Evolutionary conservation across 2,888 invertebrate species (phyloP).

Genomic region (Philonicus albiceps): DNA sequence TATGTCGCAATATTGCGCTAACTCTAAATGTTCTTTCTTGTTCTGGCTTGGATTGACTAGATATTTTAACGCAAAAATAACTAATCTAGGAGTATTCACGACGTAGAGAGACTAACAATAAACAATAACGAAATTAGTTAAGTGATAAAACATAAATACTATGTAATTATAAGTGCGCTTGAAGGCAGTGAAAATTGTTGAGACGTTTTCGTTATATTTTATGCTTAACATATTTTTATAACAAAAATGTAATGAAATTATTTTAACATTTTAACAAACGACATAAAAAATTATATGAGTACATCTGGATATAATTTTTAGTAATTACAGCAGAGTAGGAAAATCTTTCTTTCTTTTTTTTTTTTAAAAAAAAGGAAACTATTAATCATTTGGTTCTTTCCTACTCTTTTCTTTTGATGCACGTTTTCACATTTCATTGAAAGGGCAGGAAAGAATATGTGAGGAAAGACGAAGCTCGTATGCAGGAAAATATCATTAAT

Average conservation of each 20-base stretch:
- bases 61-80: background rate
- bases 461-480: background rate
- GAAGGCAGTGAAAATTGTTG: background rate
- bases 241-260: background rate
- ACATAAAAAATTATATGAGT: background rate
- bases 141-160: background rate
- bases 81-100: background rate
- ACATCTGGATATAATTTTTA: background rate
- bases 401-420: background rate
- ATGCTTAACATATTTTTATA: background rate
- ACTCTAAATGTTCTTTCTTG: slow-evolving; percentile 38
- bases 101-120: background rate
- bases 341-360: background rate
- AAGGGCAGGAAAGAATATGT: background rate
- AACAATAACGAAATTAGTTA: background rate
- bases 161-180: background rate
- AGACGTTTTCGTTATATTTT: background rate
- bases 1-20: slow-evolving; percentile 49
- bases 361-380: too few species aligned
- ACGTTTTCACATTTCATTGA: background rate
- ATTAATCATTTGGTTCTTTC: background rate
- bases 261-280: background rate
- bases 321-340: background rate
- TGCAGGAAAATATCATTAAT: background rate
- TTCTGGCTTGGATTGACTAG: slow-evolving; percentile 3